Evolutionary conservation across 2,797 vertebrate species (phyloP).

Genomic region (Pantherophis alleghaniensis): DNA sequence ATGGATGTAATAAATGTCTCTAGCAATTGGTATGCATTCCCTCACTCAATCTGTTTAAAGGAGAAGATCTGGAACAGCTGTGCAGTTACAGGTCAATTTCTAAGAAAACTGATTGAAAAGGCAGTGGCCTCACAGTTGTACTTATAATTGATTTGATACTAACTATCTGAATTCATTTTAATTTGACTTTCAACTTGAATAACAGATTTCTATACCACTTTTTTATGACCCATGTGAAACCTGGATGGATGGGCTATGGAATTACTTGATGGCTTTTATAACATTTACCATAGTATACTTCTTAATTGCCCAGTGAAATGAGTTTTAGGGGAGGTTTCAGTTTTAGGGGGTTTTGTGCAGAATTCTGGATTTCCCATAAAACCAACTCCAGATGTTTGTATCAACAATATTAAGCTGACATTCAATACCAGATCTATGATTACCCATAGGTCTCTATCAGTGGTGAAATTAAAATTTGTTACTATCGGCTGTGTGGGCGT

Average conservation of each 20-base stretch:
- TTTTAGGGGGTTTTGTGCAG: neutral
- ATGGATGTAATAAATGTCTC: neutral
- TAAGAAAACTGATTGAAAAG: neutral
- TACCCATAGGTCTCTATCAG: neutral
- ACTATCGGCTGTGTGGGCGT: no score
- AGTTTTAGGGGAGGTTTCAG: neutral
- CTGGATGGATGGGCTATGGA: neutral
- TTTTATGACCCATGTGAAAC: neutral
- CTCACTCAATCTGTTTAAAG: neutral
- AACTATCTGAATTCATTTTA: neutral
- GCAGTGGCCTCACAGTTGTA: neutral
- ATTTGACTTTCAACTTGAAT: neutral
- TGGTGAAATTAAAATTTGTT: no score
- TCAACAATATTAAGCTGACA: neutral
- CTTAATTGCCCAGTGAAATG: neutral
- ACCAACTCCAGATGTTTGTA: neutral
- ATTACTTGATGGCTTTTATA: neutral
- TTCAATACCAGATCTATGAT: neutral
- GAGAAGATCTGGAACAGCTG: neutral
- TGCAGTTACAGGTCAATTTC: neutral
- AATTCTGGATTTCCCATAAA: neutral
- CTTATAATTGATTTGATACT: neutral
- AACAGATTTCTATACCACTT: neutral
- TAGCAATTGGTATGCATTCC: neutral
- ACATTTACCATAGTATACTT: neutral